These are phyloP conservation scores for Hyalella azteca DNA, from an alignment of 2,888 invertebrate genomes.

Conservation along the genomic window DNA sequence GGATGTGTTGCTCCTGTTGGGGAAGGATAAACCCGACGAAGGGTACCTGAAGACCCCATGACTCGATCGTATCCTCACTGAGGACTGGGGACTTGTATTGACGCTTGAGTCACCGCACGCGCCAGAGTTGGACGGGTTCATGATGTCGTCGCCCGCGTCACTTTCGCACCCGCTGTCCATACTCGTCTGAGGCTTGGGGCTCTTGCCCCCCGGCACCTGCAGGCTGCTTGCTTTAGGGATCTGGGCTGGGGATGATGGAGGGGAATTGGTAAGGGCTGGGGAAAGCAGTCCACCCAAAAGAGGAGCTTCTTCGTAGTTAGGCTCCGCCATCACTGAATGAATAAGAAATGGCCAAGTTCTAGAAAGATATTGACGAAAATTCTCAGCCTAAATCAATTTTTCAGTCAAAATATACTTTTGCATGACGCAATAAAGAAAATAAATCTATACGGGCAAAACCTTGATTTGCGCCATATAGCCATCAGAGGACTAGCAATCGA, in stretches of 20 bases:
- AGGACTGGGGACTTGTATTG: background rate
- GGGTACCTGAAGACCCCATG: conserved; percentile 12
- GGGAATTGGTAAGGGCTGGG: conserved; percentile 38
- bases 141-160: conserved; percentile 45
- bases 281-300: conserved; percentile 48
- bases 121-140: background rate
- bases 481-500: no score
- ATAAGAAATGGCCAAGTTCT: no score
- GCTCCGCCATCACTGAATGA: conserved; percentile 52
- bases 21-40: background rate
- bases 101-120: background rate
- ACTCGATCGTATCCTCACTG: background rate
- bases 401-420: background rate
- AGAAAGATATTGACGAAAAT: no score
- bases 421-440: background rate
- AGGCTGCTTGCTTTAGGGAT: background rate
- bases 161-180: conserved; percentile 58
- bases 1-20: background rate
- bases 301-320: conserved; percentile 51
- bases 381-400: background rate
- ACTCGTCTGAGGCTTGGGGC: conserved; percentile 48
- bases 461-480: no score
- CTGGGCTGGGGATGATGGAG: conserved; percentile 3
- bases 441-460: no score
- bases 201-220: conserved; percentile 40